Conservation (phyloP, 2,888 invertebrate species). For the Scaptomyza flava region DNA sequence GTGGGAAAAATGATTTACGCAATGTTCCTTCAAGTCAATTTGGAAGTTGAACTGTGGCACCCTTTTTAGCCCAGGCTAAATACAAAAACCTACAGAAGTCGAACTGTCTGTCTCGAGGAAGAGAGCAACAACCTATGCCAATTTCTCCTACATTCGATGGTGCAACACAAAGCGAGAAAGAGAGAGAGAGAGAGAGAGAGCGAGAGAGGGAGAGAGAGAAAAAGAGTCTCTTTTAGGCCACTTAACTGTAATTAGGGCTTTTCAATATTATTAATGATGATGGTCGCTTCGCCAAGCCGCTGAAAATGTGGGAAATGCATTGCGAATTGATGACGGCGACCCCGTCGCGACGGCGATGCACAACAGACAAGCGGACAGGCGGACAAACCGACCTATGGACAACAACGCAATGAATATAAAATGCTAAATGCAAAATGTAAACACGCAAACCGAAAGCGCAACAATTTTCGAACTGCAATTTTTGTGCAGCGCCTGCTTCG, state of each 20-base stretch:
- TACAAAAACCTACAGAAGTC: slow-evolving; percentile 9
- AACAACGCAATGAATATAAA: slow-evolving; percentile 63
- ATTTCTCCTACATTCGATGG: slow-evolving; percentile 10
- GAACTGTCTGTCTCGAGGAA: slow-evolving; percentile 5
- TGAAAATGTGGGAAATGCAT: slow-evolving; percentile 76
- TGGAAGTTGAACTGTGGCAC: slow-evolving; percentile 30
- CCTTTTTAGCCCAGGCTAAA: slow-evolving; percentile 55
- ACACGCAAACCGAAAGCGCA: slow-evolving; percentile 78
- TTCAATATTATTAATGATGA: slow-evolving; percentile 80
- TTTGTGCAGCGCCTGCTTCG: slow-evolving; percentile 58
- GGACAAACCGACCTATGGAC: slow-evolving; percentile 21
- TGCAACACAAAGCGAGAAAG: slow-evolving; percentile 1
- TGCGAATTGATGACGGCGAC: slow-evolving; percentile 75
- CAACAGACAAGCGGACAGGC: slow-evolving; percentile 25
- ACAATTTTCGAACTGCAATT: slow-evolving; percentile 77
- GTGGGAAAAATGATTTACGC: slow-evolving; percentile 78
- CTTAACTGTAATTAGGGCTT: slow-evolving; percentile 79
- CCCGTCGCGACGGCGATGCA: slow-evolving; percentile 34
- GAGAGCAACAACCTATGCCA: slow-evolving; percentile 10
- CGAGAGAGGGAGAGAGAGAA: neutral
- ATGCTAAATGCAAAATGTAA: slow-evolving; percentile 60
- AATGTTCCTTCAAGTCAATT: slow-evolving; percentile 32
- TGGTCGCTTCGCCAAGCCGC: slow-evolving; percentile 63
- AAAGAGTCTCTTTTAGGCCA: slow-evolving; percentile 64
- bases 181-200: slow-evolving; percentile 1